Evolutionary conservation across 2,888 invertebrate species (phyloP).

Genomic region (Trypoxylon attenuatum): DNA sequence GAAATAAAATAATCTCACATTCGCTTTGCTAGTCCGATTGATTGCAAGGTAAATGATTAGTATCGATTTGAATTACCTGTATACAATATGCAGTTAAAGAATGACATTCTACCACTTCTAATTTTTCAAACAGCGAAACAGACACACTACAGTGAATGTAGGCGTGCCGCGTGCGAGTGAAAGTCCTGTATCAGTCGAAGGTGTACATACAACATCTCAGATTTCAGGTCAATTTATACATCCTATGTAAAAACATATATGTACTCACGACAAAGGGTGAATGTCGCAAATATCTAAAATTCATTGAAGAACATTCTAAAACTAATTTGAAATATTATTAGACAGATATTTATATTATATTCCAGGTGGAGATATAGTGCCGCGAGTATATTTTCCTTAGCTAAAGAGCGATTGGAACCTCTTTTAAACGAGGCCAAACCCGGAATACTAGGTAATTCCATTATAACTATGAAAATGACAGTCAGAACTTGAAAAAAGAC

Average conservation of each 20-base stretch:
- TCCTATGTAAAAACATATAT: too few relatives aligned
- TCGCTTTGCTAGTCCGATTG: too few relatives aligned
- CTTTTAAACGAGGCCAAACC: slow-evolving; percentile 76
- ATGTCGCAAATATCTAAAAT: background rate
- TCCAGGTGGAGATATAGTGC: slow-evolving; percentile 72
- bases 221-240: background rate
- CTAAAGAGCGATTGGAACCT: slow-evolving; percentile 76
- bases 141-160: background rate
- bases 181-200: background rate
- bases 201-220: too few relatives aligned
- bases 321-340: background rate
- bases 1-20: too few relatives aligned
- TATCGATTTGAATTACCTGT: too few relatives aligned
- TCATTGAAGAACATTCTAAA: background rate
- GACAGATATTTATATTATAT: too few relatives aligned
- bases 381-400: slow-evolving; percentile 74
- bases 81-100: background rate
- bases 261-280: too few relatives aligned
- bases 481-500: background rate
- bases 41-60: too few relatives aligned
- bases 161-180: background rate
- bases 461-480: background rate
- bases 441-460: slow-evolving; percentile 73
- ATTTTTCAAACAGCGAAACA: background rate
- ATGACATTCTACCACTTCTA: background rate